phyloP scores from a whole-genome alignment of 2,797 vertebrate genomes.

The Melanotaenia nigrans region DNA sequence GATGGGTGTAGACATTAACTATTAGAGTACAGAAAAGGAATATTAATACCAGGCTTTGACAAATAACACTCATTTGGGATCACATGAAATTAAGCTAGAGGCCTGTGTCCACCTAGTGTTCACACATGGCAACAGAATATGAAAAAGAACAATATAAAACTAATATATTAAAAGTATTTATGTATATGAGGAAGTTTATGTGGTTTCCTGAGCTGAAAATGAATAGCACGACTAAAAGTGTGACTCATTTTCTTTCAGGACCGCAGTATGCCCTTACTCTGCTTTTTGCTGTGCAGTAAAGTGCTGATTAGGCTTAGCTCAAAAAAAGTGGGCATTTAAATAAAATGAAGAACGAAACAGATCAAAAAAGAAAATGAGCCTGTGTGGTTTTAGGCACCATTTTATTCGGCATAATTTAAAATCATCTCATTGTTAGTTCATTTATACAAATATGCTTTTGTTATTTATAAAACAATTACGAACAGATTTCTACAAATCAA shows the following conservation, averaged over 20 bases:
- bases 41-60: conserved; percentile 28
- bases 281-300: neutral
- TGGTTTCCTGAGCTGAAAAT: conserved; percentile 55
- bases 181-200: conserved; percentile 8
- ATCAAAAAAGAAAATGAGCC: neutral
- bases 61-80: conserved; percentile 18
- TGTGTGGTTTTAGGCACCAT: conserved; percentile 68
- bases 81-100: conserved; percentile 16
- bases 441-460: conserved; percentile 88
- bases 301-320: neutral
- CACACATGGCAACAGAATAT: conserved; percentile 48
- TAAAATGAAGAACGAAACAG: neutral
- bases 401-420: conserved; percentile 91
- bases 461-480: conserved; percentile 86
- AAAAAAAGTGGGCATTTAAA: neutral
- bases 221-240: conserved; percentile 2
- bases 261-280: neutral
- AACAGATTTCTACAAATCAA: conserved; percentile 85
- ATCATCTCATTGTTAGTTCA: conserved; percentile 88
- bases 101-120: conserved; percentile 79
- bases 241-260: conserved; percentile 21
- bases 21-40: conserved; percentile 32
- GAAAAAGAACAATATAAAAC: neutral
- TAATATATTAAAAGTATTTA: neutral
- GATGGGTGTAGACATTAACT: conserved; percentile 70